Evolutionary conservation across 2,113 vertebrate species (phyloP).

Genomic region (Dendrocopos noguchii): DNA sequence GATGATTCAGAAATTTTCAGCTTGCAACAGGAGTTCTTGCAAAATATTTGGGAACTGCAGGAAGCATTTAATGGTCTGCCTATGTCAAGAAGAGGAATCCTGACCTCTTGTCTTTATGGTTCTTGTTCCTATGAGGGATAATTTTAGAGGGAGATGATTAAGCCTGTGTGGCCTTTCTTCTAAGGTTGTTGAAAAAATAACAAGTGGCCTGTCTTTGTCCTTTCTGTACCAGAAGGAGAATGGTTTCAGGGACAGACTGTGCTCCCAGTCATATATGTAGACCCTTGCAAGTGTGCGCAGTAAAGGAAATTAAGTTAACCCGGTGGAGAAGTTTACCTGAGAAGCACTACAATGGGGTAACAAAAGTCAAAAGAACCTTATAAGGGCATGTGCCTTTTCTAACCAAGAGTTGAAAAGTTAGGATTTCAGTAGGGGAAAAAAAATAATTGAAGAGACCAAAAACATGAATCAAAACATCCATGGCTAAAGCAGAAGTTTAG

Average conservation of each 20-base stretch:
- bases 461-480: constrained; percentile 19
- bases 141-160: constrained; percentile 32
- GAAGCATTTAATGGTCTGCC: constrained; percentile 14
- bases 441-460: background rate
- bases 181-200: background rate
- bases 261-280: background rate
- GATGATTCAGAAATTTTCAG: constrained; percentile 60
- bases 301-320: background rate
- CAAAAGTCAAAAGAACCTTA: constrained; percentile 22
- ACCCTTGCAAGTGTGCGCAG: background rate
- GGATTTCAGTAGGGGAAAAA: background rate
- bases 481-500: constrained; percentile 26
- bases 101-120: constrained; percentile 48
- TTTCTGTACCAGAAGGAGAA: background rate
- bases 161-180: background rate
- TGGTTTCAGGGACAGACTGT: background rate
- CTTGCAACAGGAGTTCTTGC: constrained; percentile 38
- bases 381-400: background rate
- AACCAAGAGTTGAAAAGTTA: background rate
- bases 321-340: constrained; percentile 9
- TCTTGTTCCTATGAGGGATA: constrained; percentile 14
- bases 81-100: constrained; percentile 43
- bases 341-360: background rate
- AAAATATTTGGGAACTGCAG: constrained; percentile 68
- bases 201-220: background rate